phyloP scores from a whole-genome alignment of 2,888 invertebrate species.

The Liodrosophila aerea region DNA sequence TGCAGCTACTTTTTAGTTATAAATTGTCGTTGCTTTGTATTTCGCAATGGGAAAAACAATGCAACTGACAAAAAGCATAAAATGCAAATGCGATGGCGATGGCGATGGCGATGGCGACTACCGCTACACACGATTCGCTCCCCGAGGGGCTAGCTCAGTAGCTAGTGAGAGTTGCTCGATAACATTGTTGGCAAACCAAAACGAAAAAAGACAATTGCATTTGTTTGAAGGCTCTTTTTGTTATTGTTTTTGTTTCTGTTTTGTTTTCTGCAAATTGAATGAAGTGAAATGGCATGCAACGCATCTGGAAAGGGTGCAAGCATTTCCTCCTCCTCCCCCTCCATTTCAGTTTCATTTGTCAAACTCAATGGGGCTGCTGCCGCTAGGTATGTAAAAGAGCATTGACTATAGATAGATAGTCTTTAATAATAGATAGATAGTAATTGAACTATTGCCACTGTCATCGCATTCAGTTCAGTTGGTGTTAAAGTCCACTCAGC shows the following conservation, averaged over 20 bases:
- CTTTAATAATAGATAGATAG: neutral
- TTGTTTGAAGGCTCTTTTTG: neutral
- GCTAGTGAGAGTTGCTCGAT: slow-evolving; percentile 30
- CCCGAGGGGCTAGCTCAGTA: too few relatives aligned
- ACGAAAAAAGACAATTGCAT: neutral
- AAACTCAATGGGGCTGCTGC: slow-evolving; percentile 7
- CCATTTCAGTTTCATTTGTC: slow-evolving; percentile 21
- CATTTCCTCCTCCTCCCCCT: too few relatives aligned
- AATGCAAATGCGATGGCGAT: slow-evolving; percentile 37
- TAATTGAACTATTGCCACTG: neutral
- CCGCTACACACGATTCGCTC: slow-evolving; percentile 10
- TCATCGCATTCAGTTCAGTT: too few relatives aligned
- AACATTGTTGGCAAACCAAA: slow-evolving; percentile 39
- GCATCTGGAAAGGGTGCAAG: too few relatives aligned
- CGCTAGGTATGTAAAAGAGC: too few relatives aligned
- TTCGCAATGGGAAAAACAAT: slow-evolving; percentile 39
- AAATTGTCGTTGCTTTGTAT: slow-evolving; percentile 52
- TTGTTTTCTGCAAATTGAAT: slow-evolving; percentile 6
- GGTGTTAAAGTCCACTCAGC: too few relatives aligned
- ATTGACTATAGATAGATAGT: too few relatives aligned
- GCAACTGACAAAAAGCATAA: slow-evolving; percentile 43
- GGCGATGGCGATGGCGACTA: slow-evolving; percentile 17
- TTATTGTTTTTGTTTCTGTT: too few relatives aligned
- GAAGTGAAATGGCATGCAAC: slow-evolving; percentile 14
- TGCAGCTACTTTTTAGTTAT: slow-evolving; percentile 34